Evolutionary conservation across 2,113 vertebrate species (phyloP).

Genomic region (Cephalopholis sonnerati): DNA sequence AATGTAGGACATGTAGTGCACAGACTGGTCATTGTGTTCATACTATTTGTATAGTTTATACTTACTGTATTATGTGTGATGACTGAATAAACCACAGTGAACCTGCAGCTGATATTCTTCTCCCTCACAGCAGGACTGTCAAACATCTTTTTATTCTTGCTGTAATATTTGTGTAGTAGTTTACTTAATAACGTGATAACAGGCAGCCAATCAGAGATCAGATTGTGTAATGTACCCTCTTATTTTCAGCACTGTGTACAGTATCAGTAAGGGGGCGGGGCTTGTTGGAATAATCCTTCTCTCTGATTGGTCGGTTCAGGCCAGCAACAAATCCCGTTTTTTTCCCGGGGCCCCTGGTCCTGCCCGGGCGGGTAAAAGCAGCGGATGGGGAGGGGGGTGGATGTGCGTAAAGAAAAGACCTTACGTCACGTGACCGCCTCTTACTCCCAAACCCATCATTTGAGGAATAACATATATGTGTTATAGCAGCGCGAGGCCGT

Average conservation of each 20-base stretch:
- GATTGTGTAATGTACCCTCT: not conserved
- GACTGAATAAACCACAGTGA: too few relatives aligned
- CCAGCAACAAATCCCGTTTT: constrained; percentile 64
- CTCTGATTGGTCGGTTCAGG: constrained; percentile 57
- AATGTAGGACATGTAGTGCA: too few relatives aligned
- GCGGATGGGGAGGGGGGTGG: not conserved
- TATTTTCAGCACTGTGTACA: constrained; percentile 56
- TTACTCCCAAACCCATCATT: constrained; percentile 67
- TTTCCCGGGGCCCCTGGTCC: constrained; percentile 12
- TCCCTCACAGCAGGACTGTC: not conserved
- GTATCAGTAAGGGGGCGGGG: constrained; percentile 29
- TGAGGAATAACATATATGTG: constrained; percentile 53
- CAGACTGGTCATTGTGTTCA: too few relatives aligned
- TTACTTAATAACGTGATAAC: not conserved
- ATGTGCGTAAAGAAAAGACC: constrained; percentile 61
- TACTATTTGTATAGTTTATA: too few relatives aligned
- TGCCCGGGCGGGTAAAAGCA: constrained; percentile 28
- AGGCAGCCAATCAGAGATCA: constrained; percentile 45
- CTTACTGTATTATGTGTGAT: too few relatives aligned
- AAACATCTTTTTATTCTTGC: not conserved
- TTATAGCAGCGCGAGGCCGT: not conserved
- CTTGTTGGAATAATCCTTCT: not conserved
- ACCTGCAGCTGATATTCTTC: not conserved
- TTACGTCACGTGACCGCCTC: constrained; percentile 70
- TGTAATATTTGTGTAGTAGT: not conserved